Percentiles rank a stretch among this genome's conserved stretches.
Conservation (phyloP, 2,888 invertebrate genomes). For the Anarsia innoxiella region DNA sequence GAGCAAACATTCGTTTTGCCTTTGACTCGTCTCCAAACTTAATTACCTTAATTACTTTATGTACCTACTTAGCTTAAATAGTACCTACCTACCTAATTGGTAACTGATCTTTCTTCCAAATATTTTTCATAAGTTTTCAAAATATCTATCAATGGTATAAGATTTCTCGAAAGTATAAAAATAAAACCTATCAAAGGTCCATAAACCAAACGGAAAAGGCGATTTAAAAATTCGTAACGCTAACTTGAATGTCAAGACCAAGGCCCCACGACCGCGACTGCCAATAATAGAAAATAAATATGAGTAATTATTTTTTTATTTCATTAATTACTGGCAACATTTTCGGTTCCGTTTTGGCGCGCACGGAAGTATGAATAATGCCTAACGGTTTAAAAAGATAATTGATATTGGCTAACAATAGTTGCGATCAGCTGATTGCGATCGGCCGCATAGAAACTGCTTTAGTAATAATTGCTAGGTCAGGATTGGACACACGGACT, state of each 20-base stretch:
- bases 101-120: no score
- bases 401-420: constrained; percentile 5
- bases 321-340: not conserved
- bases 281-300: not conserved
- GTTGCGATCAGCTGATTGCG: constrained; percentile 8
- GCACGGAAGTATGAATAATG: constrained; percentile 3
- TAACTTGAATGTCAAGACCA: constrained; percentile 1
- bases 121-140: no score
- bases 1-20: no score
- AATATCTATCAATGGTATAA: no score
- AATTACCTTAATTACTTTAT: no score
- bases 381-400: not conserved
- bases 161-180: no score
- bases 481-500: constrained; percentile 3
- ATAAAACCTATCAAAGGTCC: no score
- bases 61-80: no score
- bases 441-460: not conserved
- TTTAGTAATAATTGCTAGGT: constrained; percentile 6
- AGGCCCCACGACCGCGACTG: not conserved
- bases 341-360: constrained; percentile 5
- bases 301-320: not conserved
- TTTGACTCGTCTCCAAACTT: no score
- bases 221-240: not conserved
- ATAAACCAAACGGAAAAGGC: not conserved
- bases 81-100: no score